A percentile compares a stretch with the other conserved stretches of the same genome.
Conservation (phyloP, 2,113 vertebrate genomes). For the Sinocyclocheilus anshuiensis region DNA sequence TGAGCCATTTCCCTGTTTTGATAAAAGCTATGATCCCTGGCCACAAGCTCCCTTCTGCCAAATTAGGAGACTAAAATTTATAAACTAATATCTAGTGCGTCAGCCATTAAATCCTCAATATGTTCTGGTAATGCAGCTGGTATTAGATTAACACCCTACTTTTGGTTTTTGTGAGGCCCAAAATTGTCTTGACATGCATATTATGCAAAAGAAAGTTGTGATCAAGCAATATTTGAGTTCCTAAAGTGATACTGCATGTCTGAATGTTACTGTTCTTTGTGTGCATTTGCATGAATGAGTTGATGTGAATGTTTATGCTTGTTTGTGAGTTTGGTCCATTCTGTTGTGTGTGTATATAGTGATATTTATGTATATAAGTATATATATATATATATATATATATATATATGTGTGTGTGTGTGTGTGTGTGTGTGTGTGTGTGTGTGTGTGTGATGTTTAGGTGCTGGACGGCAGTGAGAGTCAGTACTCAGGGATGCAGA, state of each 20-base stretch:
- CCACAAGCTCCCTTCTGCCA: background rate
- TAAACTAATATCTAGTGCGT: background rate
- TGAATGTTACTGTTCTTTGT: background rate
- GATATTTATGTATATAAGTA: background rate
- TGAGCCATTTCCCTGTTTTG: background rate
- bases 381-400: too few species aligned
- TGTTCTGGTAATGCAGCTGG: background rate
- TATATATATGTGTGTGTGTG: slow-evolving; percentile 26
- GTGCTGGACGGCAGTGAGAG: slow-evolving; percentile 89
- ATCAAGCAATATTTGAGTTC: background rate
- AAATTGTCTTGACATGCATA: slow-evolving; percentile 13
- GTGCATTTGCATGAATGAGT: slow-evolving; percentile 18
- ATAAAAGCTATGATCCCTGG: background rate
- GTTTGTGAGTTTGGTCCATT: background rate
- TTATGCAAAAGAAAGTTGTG: background rate
- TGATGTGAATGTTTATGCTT: slow-evolving; percentile 7
- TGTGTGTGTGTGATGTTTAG: slow-evolving; percentile 66
- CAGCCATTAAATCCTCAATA: background rate
- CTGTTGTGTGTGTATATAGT: background rate
- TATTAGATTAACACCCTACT: background rate
- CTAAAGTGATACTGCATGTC: slow-evolving; percentile 31
- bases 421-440: slow-evolving; percentile 24
- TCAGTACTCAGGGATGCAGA: slow-evolving; percentile 89
- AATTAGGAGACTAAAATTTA: background rate
- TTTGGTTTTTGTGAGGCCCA: background rate